These are phyloP conservation scores for Coleophora flavipennella DNA, from an alignment of 2,888 invertebrate genomes.

Conservation along the genomic window DNA sequence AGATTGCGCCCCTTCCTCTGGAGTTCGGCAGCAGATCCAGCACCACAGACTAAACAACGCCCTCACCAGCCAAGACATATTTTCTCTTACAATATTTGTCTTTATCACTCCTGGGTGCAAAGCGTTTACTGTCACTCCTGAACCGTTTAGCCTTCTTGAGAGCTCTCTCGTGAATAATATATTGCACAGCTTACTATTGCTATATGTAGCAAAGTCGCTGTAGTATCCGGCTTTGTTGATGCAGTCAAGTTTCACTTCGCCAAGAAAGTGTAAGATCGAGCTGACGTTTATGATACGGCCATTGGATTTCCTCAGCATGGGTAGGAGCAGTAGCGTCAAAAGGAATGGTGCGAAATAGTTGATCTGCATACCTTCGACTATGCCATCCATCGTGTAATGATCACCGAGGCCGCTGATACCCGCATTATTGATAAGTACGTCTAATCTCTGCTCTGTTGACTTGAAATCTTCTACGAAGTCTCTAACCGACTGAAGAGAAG, in stretches of 20 bases:
- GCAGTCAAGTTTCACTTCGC: slow-evolving; percentile 21
- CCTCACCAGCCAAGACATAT: slow-evolving; percentile 35
- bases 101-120: slow-evolving; percentile 85
- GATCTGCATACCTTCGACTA: slow-evolving; percentile 72
- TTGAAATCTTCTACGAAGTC: slow-evolving; percentile 72
- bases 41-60: slow-evolving; percentile 10
- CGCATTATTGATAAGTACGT: slow-evolving; percentile 75
- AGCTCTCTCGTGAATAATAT: slow-evolving; percentile 36
- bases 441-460: slow-evolving; percentile 50
- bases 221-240: slow-evolving; percentile 16
- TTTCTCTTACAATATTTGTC: slow-evolving; percentile 78
- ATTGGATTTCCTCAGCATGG: slow-evolving; percentile 31
- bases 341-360: slow-evolving; percentile 77
- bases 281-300: slow-evolving; percentile 38
- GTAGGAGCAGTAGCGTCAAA: slow-evolving; percentile 73
- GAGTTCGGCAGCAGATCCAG: slow-evolving; percentile 61
- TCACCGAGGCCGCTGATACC: slow-evolving; percentile 47
- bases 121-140: slow-evolving; percentile 79
- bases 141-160: slow-evolving; percentile 24
- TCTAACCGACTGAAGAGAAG: slow-evolving; percentile 64
- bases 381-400: slow-evolving; percentile 69
- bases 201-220: slow-evolving; percentile 15
- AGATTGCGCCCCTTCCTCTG: slow-evolving; percentile 81
- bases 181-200: slow-evolving; percentile 34
- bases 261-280: slow-evolving; percentile 27